A percentile compares a stretch with the other conserved stretches of the same genome.
Conservation (phyloP, 1,140 invertebrate genomes). For the Atopsyche davidsoni region DNA sequence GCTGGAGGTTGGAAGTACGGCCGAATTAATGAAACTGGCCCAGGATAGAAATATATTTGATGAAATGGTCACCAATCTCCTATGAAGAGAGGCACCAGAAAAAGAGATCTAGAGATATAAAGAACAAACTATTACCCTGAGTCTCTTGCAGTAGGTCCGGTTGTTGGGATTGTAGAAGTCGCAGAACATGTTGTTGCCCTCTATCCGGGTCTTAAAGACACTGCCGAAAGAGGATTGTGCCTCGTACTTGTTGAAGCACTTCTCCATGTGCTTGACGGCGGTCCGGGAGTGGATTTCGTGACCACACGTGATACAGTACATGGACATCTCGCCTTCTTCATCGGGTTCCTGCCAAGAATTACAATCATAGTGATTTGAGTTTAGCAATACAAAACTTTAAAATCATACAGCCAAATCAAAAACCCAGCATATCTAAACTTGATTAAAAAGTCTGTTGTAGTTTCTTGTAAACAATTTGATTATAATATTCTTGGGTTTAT, state of each 20-base stretch:
- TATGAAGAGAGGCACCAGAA: too few relatives aligned
- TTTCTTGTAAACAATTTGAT: too few relatives aligned
- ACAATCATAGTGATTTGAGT: slow-evolving; percentile 5
- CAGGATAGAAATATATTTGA: too few relatives aligned
- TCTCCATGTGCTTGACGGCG: slow-evolving; percentile 91
- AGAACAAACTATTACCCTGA: slow-evolving; percentile 72
- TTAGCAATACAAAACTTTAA: too few relatives aligned
- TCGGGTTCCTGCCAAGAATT: slow-evolving; percentile 40
- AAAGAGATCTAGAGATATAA: neutral
- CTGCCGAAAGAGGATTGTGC: slow-evolving; percentile 95
- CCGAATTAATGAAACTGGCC: too few relatives aligned
- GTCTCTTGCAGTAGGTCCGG: slow-evolving; percentile 91
- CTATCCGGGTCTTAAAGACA: slow-evolving; percentile 88
- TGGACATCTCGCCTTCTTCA: slow-evolving; percentile 76
- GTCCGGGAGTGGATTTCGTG: slow-evolving; percentile 84
- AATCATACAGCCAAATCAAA: too few relatives aligned
- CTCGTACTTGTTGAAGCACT: slow-evolving; percentile 96
- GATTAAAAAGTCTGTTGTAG: too few relatives aligned
- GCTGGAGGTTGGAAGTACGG: too few relatives aligned
- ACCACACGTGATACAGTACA: slow-evolving; percentile 96
- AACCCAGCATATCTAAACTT: too few relatives aligned
- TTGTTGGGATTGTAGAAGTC: slow-evolving; percentile 90
- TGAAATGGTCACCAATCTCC: too few relatives aligned
- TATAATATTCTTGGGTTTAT: too few relatives aligned
- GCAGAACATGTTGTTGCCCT: slow-evolving; percentile 95